Percentiles rank a stretch among this genome's conserved stretches.
Conservation (phyloP, 2,797 vertebrate species). For the Gymnopithys bicolor region DNA sequence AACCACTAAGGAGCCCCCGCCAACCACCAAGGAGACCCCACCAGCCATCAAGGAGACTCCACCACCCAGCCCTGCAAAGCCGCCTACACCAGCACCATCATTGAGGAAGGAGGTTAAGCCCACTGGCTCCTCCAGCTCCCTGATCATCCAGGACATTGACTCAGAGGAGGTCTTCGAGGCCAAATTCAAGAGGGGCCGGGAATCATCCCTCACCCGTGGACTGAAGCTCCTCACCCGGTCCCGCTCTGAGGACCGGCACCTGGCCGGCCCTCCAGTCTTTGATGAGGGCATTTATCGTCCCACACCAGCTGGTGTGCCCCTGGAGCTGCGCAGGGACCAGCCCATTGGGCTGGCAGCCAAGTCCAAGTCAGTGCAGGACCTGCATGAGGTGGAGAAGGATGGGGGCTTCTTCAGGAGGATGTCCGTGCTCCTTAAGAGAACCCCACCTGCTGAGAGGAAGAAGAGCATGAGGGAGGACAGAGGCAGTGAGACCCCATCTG, state of each 20-base stretch:
- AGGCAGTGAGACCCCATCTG: slow-evolving; percentile 67
- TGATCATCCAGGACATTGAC: slow-evolving; percentile 86
- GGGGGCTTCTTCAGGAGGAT: slow-evolving; percentile 88
- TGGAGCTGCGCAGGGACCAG: slow-evolving; percentile 82
- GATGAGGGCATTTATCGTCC: slow-evolving; percentile 93
- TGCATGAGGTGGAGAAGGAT: slow-evolving; percentile 89
- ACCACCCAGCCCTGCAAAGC: background rate
- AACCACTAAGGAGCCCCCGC: background rate
- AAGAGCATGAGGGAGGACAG: slow-evolving; percentile 78
- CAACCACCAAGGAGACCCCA: background rate
- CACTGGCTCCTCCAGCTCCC: slow-evolving; percentile 52
- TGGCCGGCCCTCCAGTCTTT: slow-evolving; percentile 59
- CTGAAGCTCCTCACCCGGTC: slow-evolving; percentile 89
- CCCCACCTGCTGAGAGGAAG: slow-evolving; percentile 85
- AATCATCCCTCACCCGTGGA: slow-evolving; percentile 90
- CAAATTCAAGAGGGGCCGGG: slow-evolving; percentile 90
- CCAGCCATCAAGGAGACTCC: background rate
- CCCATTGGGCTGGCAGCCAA: slow-evolving; percentile 83
- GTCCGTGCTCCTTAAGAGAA: slow-evolving; percentile 83
- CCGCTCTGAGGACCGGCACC: slow-evolving; percentile 87
- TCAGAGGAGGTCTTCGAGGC: slow-evolving; percentile 95
- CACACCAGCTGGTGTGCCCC: slow-evolving; percentile 87
- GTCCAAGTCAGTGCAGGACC: slow-evolving; percentile 93
- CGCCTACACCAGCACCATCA: background rate
- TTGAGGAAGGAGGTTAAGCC: background rate